These are phyloP conservation scores for Hydrotaea diabolus DNA, from an alignment of 2,888 invertebrate genomes.

Conservation along the genomic window DNA sequence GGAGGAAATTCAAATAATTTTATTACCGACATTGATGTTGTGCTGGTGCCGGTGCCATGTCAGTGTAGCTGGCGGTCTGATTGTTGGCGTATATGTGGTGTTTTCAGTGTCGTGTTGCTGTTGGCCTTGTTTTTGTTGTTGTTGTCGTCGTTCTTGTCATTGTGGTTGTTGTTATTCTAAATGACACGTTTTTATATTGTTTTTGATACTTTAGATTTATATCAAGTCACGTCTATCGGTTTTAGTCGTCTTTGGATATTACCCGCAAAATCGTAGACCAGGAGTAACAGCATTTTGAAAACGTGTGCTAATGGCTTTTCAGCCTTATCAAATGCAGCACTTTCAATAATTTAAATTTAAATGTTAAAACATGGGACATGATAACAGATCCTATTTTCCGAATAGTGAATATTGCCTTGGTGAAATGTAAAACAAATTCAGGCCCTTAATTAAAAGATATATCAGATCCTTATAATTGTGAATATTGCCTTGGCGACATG, in stretches of 20 bases:
- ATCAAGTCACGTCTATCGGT: slow-evolving; percentile 61
- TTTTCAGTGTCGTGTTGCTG: background rate
- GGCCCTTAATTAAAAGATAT: no score
- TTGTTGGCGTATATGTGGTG: background rate
- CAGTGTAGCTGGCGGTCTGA: no score
- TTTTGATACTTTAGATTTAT: slow-evolving; percentile 57
- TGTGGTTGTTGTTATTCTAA: background rate
- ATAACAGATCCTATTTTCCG: no score
- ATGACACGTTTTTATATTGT: slow-evolving; percentile 46
- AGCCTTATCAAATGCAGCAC: background rate
- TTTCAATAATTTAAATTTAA: no score
- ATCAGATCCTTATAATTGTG: no score
- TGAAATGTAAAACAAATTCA: no score
- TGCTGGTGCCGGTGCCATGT: background rate
- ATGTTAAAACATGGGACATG: no score
- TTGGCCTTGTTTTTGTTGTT: background rate
- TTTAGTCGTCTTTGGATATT: slow-evolving; percentile 53
- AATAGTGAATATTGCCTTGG: no score
- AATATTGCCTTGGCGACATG: no score
- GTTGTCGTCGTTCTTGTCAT: background rate
- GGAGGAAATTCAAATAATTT: background rate
- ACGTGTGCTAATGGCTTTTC: background rate
- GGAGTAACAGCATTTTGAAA: background rate
- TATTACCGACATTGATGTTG: background rate
- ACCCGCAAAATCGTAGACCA: slow-evolving; percentile 3